A percentile compares a stretch with the other conserved stretches of the same genome.
Conservation (phyloP, 35 echinoderm and acorn worm species). For the Apostichopus japonicus region DNA sequence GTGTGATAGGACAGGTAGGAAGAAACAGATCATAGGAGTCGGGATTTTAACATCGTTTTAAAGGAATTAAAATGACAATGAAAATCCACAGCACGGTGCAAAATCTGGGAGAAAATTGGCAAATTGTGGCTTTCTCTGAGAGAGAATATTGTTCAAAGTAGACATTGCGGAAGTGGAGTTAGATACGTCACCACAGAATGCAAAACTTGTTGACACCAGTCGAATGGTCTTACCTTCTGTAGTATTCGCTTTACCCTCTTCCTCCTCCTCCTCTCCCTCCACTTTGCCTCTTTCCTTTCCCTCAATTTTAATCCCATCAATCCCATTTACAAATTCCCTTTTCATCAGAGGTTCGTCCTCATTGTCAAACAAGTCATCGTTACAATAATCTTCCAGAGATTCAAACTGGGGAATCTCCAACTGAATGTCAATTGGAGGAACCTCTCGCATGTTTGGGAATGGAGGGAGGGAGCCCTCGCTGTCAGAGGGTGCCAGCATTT, state of each 20-base stretch:
- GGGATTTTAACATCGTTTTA: too few relatives aligned
- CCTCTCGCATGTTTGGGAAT: slow-evolving; percentile 6
- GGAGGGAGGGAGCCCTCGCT: slow-evolving; percentile 9
- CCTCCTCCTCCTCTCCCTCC: background rate
- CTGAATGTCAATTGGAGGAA: slow-evolving; percentile 10
- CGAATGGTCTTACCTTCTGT: background rate
- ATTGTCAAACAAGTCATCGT: background rate
- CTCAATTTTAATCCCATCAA: background rate
- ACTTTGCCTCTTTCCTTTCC: background rate
- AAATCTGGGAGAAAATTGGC: too few relatives aligned
- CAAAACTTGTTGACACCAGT: too few relatives aligned
- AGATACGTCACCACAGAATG: too few relatives aligned
- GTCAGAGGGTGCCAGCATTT: background rate
- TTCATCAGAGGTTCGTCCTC: slow-evolving; percentile 21
- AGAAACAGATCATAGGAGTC: too few relatives aligned
- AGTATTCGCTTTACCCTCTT: background rate
- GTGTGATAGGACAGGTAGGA: too few relatives aligned
- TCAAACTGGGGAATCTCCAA: slow-evolving; percentile 23
- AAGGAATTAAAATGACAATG: too few relatives aligned
- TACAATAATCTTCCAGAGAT: background rate
- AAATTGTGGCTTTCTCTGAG: too few relatives aligned
- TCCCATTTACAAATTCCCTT: background rate
- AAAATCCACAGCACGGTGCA: too few relatives aligned
- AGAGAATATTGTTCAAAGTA: too few relatives aligned
- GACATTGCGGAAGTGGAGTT: too few relatives aligned